Evolutionary conservation across 2,888 invertebrate genomes (phyloP), one percentile per base, ranked within the genome.

Genomic region (Hirtodrosophila duncani): DNA sequence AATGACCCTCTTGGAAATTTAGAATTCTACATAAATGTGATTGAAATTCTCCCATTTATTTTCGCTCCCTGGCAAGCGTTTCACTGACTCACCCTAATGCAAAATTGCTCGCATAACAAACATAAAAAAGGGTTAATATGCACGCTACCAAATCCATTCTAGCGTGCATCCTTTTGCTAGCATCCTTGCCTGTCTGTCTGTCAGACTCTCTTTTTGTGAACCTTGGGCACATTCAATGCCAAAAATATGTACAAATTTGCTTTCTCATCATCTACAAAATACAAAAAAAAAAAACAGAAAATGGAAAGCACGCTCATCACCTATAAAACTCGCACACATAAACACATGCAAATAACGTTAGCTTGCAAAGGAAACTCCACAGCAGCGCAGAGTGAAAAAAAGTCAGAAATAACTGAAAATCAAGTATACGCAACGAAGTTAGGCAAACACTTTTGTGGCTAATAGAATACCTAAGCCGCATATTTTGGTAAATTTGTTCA

Each of bases 381-480:
- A 24, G 38, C 26, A 11, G 9, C 20, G 23, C 23, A 16, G 45
- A 26, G 16, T 23, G 20, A 8, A 18, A 49, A 23, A 16, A 24
- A 9, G 18, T 23, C 27, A 13, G 23, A n/a, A 45, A 30, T n/a
- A n/a, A n/a, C 31, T 30, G 41, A 39, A 63, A 53, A 75, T 80
- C 63, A 65, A 67, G 82, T 63, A 80, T 82, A 77, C 80, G 74
- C 77, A 52, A 11, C 38, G n/a, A n/a, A n/a, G 41, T 38, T 44
- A 42, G 31, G 49, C 50, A 53, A 72, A 67, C 42, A 43, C 44
- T 21, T 26, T 41, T 24, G 27, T 23, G 4, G 7, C 5, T 16
- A 18, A 45, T 16, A 37, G 21, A 60, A 46, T 31, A 42, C 26
- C 38, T 30, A 11, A 43, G 36, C 21, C 21, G 27, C 17, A 38